Conservation (phyloP, 2,797 vertebrate genomes). For the Esox lucius region DNA sequence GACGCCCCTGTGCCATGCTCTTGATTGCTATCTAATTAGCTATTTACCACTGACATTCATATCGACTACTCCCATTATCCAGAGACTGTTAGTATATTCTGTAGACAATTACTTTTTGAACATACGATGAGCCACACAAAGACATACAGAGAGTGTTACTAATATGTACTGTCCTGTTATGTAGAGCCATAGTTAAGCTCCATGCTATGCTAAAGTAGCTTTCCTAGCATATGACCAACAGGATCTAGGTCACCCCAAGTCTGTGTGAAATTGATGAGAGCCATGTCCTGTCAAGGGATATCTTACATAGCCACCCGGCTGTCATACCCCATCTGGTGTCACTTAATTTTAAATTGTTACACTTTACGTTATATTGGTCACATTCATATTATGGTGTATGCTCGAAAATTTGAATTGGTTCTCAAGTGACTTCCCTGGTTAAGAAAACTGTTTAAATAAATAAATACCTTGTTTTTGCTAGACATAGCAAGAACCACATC, state of each 20-base stretch:
- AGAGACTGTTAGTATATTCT: background rate
- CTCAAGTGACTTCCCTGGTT: too few species aligned
- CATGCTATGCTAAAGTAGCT: background rate
- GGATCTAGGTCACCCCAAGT: slow-evolving; percentile 50
- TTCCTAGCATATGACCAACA: slow-evolving; percentile 29
- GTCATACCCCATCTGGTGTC: too few species aligned
- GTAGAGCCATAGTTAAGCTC: background rate
- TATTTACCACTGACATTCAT: slow-evolving; percentile 3
- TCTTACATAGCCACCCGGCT: too few species aligned
- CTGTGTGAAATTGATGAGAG: background rate
- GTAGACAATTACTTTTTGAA: background rate
- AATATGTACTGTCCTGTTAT: background rate
- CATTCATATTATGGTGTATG: too few species aligned
- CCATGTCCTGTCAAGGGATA: slow-evolving; percentile 12
- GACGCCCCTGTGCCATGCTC: background rate
- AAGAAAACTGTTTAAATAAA: too few species aligned
- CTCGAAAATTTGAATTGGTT: too few species aligned
- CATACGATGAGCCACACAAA: background rate
- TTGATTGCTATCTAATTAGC: slow-evolving; percentile 1
- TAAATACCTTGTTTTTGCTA: too few species aligned
- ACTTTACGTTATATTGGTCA: too few species aligned
- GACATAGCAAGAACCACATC: too few species aligned
- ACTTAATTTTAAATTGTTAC: too few species aligned
- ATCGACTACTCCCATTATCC: background rate
- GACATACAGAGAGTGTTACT: background rate